Percentiles rank a stretch among this genome's conserved stretches.
These are phyloP conservation scores for Bombus waltoni DNA, from an alignment of 1,140 invertebrate genomes.

Conservation along the genomic window DNA sequence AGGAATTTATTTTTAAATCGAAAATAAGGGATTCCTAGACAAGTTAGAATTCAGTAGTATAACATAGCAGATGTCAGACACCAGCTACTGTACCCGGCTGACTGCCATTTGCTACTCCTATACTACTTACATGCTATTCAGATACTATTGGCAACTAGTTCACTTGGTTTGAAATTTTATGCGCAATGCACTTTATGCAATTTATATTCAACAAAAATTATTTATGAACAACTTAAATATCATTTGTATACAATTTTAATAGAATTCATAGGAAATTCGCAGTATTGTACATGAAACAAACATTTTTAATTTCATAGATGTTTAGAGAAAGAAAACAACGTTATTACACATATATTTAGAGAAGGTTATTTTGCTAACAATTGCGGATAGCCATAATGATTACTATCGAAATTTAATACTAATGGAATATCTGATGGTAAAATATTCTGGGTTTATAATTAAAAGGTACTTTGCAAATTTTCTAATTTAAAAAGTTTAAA, in stretches of 20 bases:
- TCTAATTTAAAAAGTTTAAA: neutral
- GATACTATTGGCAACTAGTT: neutral
- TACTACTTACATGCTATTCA: neutral
- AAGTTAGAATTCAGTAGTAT: constrained; percentile 3
- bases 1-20: neutral
- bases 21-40: neutral
- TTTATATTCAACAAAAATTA: neutral
- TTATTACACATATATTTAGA: too few relatives aligned
- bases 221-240: neutral
- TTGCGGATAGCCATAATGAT: neutral
- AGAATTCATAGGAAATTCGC: too few relatives aligned
- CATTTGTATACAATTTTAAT: neutral
- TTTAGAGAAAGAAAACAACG: too few relatives aligned
- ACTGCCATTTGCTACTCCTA: too few relatives aligned
- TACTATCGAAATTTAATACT: neutral
- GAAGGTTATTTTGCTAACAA: neutral
- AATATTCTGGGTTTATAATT: neutral
- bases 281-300: too few relatives aligned
- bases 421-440: neutral
- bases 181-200: neutral
- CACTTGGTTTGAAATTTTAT: neutral
- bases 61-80: neutral
- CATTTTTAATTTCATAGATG: too few relatives aligned
- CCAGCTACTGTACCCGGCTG: too few relatives aligned
- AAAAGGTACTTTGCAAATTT: neutral